These are phyloP conservation scores for Falcunculus frontatus DNA, from an alignment of 2,113 vertebrate species.

Conservation along the genomic window DNA sequence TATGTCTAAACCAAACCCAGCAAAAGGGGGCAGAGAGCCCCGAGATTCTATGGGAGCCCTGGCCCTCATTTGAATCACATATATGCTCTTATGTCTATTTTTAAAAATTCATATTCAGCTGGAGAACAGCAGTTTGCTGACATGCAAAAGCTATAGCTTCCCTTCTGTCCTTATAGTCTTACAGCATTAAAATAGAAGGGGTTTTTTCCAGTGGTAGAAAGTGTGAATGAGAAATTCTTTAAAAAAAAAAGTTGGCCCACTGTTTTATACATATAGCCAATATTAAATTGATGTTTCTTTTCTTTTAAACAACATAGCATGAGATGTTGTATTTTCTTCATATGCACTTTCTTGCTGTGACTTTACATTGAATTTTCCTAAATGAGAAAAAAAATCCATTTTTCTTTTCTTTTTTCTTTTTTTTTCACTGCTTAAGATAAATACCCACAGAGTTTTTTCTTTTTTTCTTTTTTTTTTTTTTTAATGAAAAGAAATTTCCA, in stretches of 20 bases:
- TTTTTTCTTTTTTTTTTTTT: neutral
- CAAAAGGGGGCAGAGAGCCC: slow-evolving; percentile 67
- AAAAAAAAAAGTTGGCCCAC: slow-evolving; percentile 1
- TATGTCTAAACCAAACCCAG: slow-evolving; percentile 51
- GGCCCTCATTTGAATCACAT: slow-evolving; percentile 40
- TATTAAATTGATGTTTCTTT: slow-evolving; percentile 6
- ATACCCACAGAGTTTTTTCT: slow-evolving; percentile 24
- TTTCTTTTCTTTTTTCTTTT: neutral
- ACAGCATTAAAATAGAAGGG: slow-evolving; percentile 43
- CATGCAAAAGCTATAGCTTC: slow-evolving; percentile 72
- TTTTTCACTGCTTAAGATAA: slow-evolving; percentile 38
- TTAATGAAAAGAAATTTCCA: slow-evolving; percentile 57
- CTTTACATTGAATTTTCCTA: neutral
- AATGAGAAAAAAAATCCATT: neutral
- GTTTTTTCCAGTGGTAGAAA: slow-evolving; percentile 52
- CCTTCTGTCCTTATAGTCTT: slow-evolving; percentile 48
- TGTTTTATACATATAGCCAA: slow-evolving; percentile 33
- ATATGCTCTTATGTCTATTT: slow-evolving; percentile 49
- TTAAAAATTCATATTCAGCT: slow-evolving; percentile 50
- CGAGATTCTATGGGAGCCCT: slow-evolving; percentile 69
- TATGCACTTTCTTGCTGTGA: neutral
- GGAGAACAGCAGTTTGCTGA: slow-evolving; percentile 66
- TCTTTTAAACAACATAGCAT: neutral
- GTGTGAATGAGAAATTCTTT: slow-evolving; percentile 39
- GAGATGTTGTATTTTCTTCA: neutral